Conservation (phyloP, 2,888 invertebrate genomes). For the Hirtodrosophila histrioides region DNA sequence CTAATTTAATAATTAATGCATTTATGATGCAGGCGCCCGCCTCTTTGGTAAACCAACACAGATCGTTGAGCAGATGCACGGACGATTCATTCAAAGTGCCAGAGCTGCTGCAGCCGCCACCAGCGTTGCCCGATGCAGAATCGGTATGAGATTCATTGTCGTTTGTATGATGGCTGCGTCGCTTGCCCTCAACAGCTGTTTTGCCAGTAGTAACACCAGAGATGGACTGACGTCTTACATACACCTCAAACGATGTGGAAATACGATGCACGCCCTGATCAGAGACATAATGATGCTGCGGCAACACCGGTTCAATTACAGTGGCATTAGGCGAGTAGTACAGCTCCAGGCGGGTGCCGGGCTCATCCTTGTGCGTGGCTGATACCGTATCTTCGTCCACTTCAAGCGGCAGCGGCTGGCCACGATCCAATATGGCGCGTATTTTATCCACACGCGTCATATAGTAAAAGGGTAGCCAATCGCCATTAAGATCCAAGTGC, state of each 20-base stretch:
- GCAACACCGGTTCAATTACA: slow-evolving; percentile 78
- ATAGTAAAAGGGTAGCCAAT: slow-evolving; percentile 84
- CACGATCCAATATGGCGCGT: slow-evolving; percentile 84
- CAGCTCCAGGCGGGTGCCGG: slow-evolving; percentile 82
- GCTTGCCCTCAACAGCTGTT: slow-evolving; percentile 44
- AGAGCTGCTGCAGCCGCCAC: slow-evolving; percentile 6
- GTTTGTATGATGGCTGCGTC: slow-evolving; percentile 47
- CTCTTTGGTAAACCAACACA: slow-evolving; percentile 84
- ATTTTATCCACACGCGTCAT: slow-evolving; percentile 84
- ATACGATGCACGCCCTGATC: slow-evolving; percentile 82
- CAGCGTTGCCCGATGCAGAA: slow-evolving; percentile 7
- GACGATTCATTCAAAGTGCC: slow-evolving; percentile 61
- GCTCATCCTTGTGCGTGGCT: slow-evolving; percentile 83
- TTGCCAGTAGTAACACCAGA: slow-evolving; percentile 74
- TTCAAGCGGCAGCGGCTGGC: slow-evolving; percentile 83
- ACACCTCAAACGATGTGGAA: slow-evolving; percentile 84
- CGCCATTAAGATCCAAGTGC: slow-evolving; percentile 71
- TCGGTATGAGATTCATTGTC: slow-evolving; percentile 40
- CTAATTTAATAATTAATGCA: slow-evolving; percentile 82
- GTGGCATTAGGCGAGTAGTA: slow-evolving; percentile 83
- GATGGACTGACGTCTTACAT: slow-evolving; percentile 83
- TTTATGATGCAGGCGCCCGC: slow-evolving; percentile 84
- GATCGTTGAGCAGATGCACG: slow-evolving; percentile 78
- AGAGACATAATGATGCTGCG: slow-evolving; percentile 79
- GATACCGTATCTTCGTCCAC: slow-evolving; percentile 74